These are phyloP conservation scores for Notamacropus eugenii DNA, from an alignment of 2,797 vertebrate species.

Conservation along the genomic window DNA sequence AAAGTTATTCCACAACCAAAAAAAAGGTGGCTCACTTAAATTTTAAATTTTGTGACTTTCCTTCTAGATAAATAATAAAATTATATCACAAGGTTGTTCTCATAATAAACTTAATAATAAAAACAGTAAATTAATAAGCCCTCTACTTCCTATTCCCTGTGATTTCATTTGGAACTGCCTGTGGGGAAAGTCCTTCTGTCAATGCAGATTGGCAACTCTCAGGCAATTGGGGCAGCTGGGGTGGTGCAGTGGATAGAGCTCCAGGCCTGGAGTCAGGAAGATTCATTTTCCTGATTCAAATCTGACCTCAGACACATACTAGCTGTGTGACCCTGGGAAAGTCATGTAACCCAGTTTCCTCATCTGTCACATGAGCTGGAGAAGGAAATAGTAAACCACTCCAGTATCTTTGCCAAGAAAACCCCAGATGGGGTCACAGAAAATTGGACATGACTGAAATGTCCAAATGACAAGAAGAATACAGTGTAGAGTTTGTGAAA, in stretches of 20 bases:
- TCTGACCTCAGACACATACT: not conserved
- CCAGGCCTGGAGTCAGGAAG: not conserved
- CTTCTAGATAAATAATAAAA: not conserved
- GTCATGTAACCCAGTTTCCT: not conserved
- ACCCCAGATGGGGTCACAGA: not conserved
- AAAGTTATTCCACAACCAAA: not conserved
- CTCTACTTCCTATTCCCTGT: not conserved
- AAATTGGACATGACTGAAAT: not conserved
- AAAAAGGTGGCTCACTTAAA: not conserved
- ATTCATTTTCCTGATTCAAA: not conserved
- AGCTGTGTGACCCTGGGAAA: not conserved
- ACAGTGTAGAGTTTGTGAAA: too few species aligned
- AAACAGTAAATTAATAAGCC: not conserved
- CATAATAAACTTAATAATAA: not conserved
- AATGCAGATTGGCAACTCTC: not conserved
- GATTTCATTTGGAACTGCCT: not conserved
- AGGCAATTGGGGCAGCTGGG: not conserved
- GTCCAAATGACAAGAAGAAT: not conserved
- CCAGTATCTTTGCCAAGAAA: not conserved
- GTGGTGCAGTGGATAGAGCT: not conserved
- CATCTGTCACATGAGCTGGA: not conserved
- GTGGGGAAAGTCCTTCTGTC: not conserved
- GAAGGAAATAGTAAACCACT: not conserved
- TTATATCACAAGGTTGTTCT: not conserved
- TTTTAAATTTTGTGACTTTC: slow-evolving; percentile 6